phyloP scores from a whole-genome alignment of 2,113 vertebrate species.

The Lophochroa leadbeateri region DNA sequence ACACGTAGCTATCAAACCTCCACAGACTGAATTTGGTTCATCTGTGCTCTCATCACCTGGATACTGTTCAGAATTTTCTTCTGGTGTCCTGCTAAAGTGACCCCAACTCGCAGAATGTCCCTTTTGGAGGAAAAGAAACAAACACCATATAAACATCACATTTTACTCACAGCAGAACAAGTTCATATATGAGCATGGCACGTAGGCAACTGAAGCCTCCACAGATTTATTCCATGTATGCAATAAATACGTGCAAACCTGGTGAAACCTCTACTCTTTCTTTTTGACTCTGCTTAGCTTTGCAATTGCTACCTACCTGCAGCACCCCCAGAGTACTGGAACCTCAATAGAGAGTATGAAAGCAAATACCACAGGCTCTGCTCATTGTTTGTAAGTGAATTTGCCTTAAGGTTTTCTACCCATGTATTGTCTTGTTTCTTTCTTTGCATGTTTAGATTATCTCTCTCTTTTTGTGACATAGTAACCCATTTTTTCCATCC shows the following conservation, averaged over 20 bases:
- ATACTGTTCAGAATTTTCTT: slow-evolving; percentile 98
- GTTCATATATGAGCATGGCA: accelerated
- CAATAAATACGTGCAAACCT: neutral
- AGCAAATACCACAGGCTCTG: neutral
- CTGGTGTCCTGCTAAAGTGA: slow-evolving; percentile 95
- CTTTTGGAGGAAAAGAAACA: slow-evolving; percentile 74
- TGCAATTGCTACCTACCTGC: neutral
- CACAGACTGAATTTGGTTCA: slow-evolving; percentile 98
- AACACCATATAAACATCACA: neutral
- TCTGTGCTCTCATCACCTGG: slow-evolving; percentile 97
- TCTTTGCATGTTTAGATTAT: neutral
- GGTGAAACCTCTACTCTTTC: neutral
- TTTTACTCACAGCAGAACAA: neutral
- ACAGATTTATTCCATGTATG: neutral
- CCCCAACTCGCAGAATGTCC: slow-evolving; percentile 92
- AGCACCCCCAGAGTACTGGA: neutral
- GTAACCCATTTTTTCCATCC: neutral
- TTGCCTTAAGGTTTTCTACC: neutral
- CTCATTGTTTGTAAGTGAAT: neutral
- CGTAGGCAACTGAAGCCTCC: neutral
- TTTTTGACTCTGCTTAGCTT: neutral
- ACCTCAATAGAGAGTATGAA: neutral
- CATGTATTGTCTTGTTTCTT: neutral
- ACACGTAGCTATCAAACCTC: slow-evolving; percentile 85
- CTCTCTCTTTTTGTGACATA: neutral